A percentile compares a stretch with the other conserved stretches of the same genome.
phyloP scores from a whole-genome alignment of 2,797 vertebrate genomes.

The Melanogrammus aeglefinus region DNA sequence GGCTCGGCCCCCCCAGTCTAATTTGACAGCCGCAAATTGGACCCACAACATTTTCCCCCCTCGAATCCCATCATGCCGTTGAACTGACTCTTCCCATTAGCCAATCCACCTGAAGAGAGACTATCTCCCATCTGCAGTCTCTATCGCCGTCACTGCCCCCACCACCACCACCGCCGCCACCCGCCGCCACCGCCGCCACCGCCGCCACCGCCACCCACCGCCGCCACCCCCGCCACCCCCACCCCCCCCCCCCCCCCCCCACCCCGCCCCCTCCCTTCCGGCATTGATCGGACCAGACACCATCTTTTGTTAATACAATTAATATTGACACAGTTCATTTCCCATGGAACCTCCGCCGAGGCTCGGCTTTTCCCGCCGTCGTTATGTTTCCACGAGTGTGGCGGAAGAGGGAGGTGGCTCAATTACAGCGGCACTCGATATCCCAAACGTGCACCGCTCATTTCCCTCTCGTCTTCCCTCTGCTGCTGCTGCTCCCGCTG shows the following conservation, averaged over 20 bases:
- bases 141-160: conserved; percentile 19
- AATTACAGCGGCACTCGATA: conserved; percentile 49
- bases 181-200: background rate
- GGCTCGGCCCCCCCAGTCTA: conserved; percentile 39
- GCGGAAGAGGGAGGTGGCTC: conserved; percentile 51
- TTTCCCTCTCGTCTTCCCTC: conserved; percentile 44
- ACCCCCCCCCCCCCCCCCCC: background rate
- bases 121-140: conserved; percentile 51
- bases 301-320: conserved; percentile 72
- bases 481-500: background rate
- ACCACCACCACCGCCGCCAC: conserved; percentile 4
- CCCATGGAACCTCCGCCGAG: conserved; percentile 67
- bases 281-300: conserved; percentile 69
- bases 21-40: conserved; percentile 60
- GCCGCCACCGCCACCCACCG: background rate
- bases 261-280: conserved; percentile 38
- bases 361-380: conserved; percentile 61
- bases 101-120: conserved; percentile 61
- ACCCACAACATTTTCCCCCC: conserved; percentile 59
- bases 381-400: conserved; percentile 55
- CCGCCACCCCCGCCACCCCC: too few species aligned
- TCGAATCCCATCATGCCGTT: conserved; percentile 64
- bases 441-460: conserved; percentile 40
- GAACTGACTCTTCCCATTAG: conserved; percentile 67
- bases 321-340: conserved; percentile 72